Evolutionary conservation across 2,888 invertebrate genomes (phyloP).

Genomic region (Seira ritae): DNA sequence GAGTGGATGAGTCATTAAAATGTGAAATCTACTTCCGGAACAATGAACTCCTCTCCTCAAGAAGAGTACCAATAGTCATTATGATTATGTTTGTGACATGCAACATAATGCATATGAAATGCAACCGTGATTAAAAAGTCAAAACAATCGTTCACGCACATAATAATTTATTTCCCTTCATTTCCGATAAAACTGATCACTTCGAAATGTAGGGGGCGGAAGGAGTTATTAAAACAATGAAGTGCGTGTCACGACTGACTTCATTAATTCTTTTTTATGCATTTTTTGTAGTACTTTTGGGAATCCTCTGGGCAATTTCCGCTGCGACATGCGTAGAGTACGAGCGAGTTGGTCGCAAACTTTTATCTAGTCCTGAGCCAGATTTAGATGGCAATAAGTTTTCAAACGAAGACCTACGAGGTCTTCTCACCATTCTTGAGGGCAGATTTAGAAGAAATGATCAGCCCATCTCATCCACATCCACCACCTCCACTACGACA

Average conservation of each 20-base stretch:
- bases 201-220: too few species aligned
- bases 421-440: slow-evolving; percentile 47
- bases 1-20: too few species aligned
- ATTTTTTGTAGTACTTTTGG: slow-evolving; percentile 36
- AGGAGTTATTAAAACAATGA: too few species aligned
- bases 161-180: background rate
- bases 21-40: slow-evolving; percentile 24
- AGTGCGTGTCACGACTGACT: too few species aligned
- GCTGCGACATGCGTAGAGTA: slow-evolving; percentile 25
- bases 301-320: slow-evolving; percentile 33
- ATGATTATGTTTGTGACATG: too few species aligned
- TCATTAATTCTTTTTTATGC: background rate
- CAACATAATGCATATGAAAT: too few species aligned
- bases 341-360: slow-evolving; percentile 38
- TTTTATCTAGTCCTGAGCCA: slow-evolving; percentile 49
- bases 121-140: too few species aligned
- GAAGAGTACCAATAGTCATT: too few species aligned
- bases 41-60: background rate
- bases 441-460: background rate
- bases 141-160: background rate
- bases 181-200: background rate
- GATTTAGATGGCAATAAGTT: slow-evolving; percentile 42
- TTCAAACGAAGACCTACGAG: slow-evolving; percentile 47
- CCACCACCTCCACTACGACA: background rate
- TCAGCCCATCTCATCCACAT: too few species aligned